Percentiles rank a stretch among this genome's conserved stretches.
phyloP scores from a whole-genome alignment of 2,797 vertebrate species.

The Argyrosomus regius region DNA sequence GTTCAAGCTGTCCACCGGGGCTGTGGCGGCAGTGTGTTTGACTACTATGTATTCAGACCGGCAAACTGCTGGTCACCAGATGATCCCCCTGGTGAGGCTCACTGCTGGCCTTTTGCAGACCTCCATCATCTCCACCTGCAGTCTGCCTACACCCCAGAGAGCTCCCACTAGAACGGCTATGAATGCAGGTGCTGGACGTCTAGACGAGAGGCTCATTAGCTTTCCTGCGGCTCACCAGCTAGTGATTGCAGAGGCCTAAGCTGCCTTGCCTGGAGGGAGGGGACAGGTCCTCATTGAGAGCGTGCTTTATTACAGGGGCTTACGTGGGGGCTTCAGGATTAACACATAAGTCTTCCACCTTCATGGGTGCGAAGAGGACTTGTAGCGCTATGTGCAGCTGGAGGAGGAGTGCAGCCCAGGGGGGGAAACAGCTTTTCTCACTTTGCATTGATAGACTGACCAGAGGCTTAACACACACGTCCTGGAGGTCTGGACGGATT shows the following conservation, averaged over 20 bases:
- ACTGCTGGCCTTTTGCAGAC: constrained; percentile 76
- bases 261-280: constrained; percentile 78
- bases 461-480: constrained; percentile 81
- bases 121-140: constrained; percentile 82
- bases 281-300: constrained; percentile 87
- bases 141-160: constrained; percentile 76
- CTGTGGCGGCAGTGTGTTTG: constrained; percentile 44
- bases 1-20: constrained; percentile 63
- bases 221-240: constrained; percentile 84
- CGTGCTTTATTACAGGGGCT: constrained; percentile 86
- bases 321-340: constrained; percentile 83
- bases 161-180: constrained; percentile 64
- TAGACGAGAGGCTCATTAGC: constrained; percentile 87
- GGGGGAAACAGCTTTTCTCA: constrained; percentile 80
- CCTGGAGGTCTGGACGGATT: constrained; percentile 79
- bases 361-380: constrained; percentile 81
- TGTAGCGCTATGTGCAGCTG: constrained; percentile 74
- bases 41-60: constrained; percentile 75
- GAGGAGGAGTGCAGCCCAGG: constrained; percentile 68
- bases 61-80: constrained; percentile 72
- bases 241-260: constrained; percentile 85
- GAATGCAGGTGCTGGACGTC: constrained; percentile 85
- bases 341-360: constrained; percentile 86
- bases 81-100: constrained; percentile 70
- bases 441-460: constrained; percentile 84